phyloP scores from a whole-genome alignment of 2,113 vertebrate genomes.

The Gavia stellata region DNA sequence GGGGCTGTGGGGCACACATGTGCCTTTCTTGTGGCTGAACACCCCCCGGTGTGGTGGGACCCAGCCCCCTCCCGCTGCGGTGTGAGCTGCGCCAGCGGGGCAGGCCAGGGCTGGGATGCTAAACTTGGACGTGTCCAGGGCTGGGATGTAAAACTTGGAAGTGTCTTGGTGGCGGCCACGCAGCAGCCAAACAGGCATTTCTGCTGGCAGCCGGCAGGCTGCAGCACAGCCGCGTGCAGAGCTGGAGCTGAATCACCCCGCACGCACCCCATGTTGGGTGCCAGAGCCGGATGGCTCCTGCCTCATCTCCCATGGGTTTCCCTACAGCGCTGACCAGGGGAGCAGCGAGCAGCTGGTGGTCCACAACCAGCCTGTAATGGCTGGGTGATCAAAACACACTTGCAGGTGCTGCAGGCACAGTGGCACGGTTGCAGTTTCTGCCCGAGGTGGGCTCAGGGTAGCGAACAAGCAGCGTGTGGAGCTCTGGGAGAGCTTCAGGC shows the following conservation, averaged over 20 bases:
- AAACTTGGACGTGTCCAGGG: not conserved
- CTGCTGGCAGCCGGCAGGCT: not conserved
- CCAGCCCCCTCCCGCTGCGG: fast-evolving
- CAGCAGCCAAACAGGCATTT: not conserved
- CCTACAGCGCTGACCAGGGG: not conserved
- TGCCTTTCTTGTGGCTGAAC: not conserved
- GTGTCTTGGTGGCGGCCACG: fast-evolving
- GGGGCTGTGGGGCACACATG: fast-evolving
- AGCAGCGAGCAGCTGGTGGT: not conserved
- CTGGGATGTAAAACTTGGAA: not conserved
- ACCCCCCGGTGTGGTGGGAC: fast-evolving
- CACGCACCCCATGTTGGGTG: fast-evolving
- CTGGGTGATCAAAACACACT: not conserved
- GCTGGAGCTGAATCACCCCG: fast-evolving
- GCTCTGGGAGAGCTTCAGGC: not conserved
- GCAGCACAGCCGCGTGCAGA: not conserved
- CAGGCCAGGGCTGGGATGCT: not conserved
- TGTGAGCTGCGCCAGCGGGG: fast-evolving
- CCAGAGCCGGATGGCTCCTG: not conserved
- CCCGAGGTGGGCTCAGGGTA: not conserved
- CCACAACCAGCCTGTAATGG: not conserved
- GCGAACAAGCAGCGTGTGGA: not conserved
- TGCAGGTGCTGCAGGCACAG: fast-evolving
- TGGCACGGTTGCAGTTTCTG: not conserved
- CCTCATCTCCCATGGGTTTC: not conserved